phyloP scores from a whole-genome alignment of 2,888 invertebrate genomes.

The Philhelius pedissequus region DNA sequence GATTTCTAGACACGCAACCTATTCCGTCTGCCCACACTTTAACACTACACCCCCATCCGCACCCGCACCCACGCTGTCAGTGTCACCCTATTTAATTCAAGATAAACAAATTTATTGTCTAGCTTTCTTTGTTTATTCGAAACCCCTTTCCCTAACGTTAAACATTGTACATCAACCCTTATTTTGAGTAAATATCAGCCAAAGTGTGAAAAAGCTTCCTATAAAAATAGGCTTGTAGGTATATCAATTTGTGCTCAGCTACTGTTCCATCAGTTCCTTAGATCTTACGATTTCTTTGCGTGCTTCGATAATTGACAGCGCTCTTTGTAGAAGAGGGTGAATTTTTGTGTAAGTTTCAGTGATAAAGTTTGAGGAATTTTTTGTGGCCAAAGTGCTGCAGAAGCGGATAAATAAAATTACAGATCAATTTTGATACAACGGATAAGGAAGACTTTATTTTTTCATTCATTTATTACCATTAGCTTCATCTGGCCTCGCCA shows the following conservation, averaged over 20 bases:
- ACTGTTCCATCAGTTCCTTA: slow-evolving; percentile 1
- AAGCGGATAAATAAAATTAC: slow-evolving; percentile 65
- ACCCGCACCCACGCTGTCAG: neutral
- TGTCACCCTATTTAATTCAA: slow-evolving; percentile 22
- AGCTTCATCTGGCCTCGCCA: neutral
- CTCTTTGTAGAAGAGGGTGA: slow-evolving; percentile 22
- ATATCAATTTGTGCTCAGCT: slow-evolving; percentile 60
- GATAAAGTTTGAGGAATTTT: neutral
- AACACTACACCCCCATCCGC: neutral
- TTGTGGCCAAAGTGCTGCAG: slow-evolving; percentile 39
- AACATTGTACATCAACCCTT: neutral
- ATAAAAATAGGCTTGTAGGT: slow-evolving; percentile 59
- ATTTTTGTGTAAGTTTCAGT: neutral
- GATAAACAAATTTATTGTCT: slow-evolving; percentile 64
- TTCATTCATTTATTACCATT: neutral
- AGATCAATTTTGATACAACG: slow-evolving; percentile 60
- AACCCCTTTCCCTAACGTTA: neutral
- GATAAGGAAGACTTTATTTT: slow-evolving; percentile 47
- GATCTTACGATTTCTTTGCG: slow-evolving; percentile 65
- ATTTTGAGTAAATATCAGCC: neutral
- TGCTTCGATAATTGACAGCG: slow-evolving; percentile 48
- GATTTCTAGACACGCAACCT: slow-evolving; percentile 59
- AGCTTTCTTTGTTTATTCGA: slow-evolving; percentile 37
- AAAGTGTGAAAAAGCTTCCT: slow-evolving; percentile 54
- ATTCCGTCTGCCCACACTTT: neutral